Evolutionary conservation across 2,797 vertebrate species (phyloP).

Genomic region (Dallia pectoralis): DNA sequence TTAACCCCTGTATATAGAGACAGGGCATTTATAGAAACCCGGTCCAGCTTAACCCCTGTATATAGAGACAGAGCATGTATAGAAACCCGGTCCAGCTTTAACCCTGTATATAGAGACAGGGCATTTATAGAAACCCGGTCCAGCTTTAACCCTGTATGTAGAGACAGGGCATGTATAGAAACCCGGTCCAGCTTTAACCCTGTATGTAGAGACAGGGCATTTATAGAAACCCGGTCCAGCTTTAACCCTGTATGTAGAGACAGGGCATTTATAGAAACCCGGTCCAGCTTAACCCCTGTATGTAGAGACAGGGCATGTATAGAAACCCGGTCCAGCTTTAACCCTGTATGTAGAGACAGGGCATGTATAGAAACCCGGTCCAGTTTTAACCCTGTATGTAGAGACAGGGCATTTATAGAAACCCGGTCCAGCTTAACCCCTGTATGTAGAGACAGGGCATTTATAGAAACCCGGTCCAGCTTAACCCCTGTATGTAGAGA

Average conservation of each 20-base stretch:
- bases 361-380: conserved; percentile 46
- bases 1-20: conserved; percentile 47
- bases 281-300: conserved; percentile 52
- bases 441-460: conserved; percentile 38
- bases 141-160: conserved; percentile 49
- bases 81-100: conserved; percentile 54
- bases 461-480: conserved; percentile 50
- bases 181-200: conserved; percentile 53
- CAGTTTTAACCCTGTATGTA: conserved; percentile 49
- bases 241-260: conserved; percentile 47
- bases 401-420: conserved; percentile 35
- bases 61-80: conserved; percentile 33
- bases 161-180: conserved; percentile 34
- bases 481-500: conserved; percentile 47
- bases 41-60: conserved; percentile 52
- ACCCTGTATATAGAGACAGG: conserved; percentile 40
- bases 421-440: conserved; percentile 53
- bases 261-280: conserved; percentile 42
- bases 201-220: conserved; percentile 38
- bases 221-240: conserved; percentile 50
- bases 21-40: conserved; percentile 42
- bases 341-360: conserved; percentile 40
- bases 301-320: conserved; percentile 33
- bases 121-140: conserved; percentile 46
- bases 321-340: conserved; percentile 54